A percentile compares a stretch with the other conserved stretches of the same genome.
Evolutionary conservation across 2,797 vertebrate genomes (phyloP).

Genomic region (Hydrophis major): DNA sequence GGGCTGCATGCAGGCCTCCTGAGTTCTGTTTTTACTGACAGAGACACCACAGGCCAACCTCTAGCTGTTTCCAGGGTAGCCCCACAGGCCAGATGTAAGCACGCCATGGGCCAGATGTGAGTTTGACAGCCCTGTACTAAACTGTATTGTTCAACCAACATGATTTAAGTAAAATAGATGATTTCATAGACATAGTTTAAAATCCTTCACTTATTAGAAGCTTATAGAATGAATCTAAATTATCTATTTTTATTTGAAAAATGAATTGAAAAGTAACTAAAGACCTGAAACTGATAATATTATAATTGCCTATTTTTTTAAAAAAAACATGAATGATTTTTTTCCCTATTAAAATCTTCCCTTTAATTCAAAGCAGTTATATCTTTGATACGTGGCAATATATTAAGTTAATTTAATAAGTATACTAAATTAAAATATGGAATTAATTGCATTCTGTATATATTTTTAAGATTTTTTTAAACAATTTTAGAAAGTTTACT

Average conservation of each 20-base stretch:
- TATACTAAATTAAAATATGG: not conserved
- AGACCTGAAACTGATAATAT: not conserved
- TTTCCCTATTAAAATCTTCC: not conserved
- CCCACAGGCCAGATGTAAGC: too few species aligned
- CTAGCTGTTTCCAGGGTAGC: too few species aligned
- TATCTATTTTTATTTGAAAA: not conserved
- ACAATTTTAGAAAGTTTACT: not conserved
- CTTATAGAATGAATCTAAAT: not conserved
- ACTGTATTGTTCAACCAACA: not conserved
- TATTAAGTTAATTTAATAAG: not conserved
- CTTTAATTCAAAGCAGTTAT: not conserved
- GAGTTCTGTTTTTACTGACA: too few species aligned
- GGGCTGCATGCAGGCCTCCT: too few species aligned
- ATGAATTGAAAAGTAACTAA: not conserved
- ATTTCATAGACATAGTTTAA: not conserved
- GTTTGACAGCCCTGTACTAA: not conserved
- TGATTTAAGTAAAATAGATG: not conserved
- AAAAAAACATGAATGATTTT: not conserved
- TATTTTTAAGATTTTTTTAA: not conserved
- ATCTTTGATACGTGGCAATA: not conserved
- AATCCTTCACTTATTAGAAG: not conserved
- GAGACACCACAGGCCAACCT: too few species aligned
- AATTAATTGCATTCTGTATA: not conserved
- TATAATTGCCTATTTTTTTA: not conserved
- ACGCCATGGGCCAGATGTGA: too few species aligned